A percentile compares a stretch with the other conserved stretches of the same genome.
phyloP scores from a whole-genome alignment of 2,888 invertebrate genomes.

The Lissonota sp. region DNA sequence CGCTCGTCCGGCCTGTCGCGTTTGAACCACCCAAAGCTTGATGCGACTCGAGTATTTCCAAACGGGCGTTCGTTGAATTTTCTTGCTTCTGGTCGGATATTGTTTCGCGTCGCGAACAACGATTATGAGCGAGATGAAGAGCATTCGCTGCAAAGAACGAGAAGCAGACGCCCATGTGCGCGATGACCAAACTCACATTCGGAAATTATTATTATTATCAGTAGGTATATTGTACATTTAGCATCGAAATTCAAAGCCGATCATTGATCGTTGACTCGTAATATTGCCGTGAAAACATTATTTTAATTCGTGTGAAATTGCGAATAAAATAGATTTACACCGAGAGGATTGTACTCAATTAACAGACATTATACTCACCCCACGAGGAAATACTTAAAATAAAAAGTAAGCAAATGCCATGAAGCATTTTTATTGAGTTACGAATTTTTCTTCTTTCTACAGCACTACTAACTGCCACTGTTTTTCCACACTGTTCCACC shows the following conservation, averaged over 20 bases:
- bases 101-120: slow-evolving; percentile 14
- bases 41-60: neutral
- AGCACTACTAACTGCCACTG: slow-evolving; percentile 26
- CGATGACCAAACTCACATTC: neutral
- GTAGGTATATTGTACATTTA: neutral
- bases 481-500: slow-evolving; percentile 21
- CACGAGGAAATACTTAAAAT: slow-evolving; percentile 22
- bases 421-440: slow-evolving; percentile 28
- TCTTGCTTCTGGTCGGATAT: slow-evolving; percentile 9
- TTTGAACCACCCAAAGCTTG: neutral
- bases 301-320: neutral
- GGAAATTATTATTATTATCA: neutral
- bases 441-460: neutral
- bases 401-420: slow-evolving; percentile 20
- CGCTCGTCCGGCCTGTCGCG: neutral
- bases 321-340: neutral
- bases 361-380: slow-evolving; percentile 28
- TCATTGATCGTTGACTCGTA: neutral
- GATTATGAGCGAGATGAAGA: slow-evolving; percentile 20
- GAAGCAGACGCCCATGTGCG: neutral
- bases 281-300: neutral
- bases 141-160: slow-evolving; percentile 21
- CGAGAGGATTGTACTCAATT: neutral
- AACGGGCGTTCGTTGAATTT: slow-evolving; percentile 15
- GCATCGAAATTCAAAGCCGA: neutral